Evolutionary conservation across 2,797 vertebrate genomes (phyloP).

Genomic region (Allochrocebus solatus): DNA sequence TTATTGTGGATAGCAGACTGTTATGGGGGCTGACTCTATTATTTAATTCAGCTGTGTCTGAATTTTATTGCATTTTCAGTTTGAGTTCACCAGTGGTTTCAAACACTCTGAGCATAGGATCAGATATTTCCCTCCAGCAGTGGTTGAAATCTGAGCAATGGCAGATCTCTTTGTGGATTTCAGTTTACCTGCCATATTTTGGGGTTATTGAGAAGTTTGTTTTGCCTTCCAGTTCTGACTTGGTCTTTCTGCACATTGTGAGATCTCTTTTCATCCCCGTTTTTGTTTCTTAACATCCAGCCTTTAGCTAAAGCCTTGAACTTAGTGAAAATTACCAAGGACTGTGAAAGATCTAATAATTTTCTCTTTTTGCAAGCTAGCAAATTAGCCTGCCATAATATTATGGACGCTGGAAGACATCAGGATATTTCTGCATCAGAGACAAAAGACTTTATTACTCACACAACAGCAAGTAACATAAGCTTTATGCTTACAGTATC

Average conservation of each 20-base stretch:
- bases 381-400: background rate
- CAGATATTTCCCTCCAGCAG: background rate
- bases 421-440: background rate
- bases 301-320: background rate
- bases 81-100: background rate
- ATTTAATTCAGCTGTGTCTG: background rate
- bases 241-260: background rate
- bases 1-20: background rate
- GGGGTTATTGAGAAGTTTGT: background rate
- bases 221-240: background rate
- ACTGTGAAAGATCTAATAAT: background rate
- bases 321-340: background rate
- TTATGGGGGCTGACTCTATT: background rate
- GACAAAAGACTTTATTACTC: background rate
- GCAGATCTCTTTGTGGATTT: background rate
- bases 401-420: background rate
- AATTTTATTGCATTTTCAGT: background rate
- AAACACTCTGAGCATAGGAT: background rate
- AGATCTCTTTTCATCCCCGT: background rate
- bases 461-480: background rate
- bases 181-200: background rate
- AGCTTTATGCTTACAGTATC: background rate
- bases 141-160: background rate
- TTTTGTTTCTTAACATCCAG: background rate
- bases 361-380: background rate